These are phyloP conservation scores for Erebia aethiops DNA, from an alignment of 2,888 invertebrate species.

Conservation along the genomic window DNA sequence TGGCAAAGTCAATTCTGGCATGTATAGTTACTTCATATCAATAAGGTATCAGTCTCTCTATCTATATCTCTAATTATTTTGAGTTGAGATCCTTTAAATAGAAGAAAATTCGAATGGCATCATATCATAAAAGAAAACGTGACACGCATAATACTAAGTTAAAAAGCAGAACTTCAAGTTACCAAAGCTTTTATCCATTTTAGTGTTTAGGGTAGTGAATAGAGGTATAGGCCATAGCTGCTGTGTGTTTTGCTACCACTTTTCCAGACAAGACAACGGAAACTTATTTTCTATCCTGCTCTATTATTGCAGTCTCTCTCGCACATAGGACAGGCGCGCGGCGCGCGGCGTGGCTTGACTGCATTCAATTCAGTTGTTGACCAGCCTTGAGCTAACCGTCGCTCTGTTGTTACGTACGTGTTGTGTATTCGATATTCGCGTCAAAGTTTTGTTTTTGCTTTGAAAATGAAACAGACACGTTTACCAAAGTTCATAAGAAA, in stretches of 20 bases:
- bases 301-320: conserved; percentile 50
- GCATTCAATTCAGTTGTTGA: conserved; percentile 42
- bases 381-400: conserved; percentile 73
- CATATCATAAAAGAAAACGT: background rate
- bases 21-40: background rate
- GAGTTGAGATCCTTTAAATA: background rate
- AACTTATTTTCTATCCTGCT: conserved; percentile 47
- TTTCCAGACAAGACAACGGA: conserved; percentile 53
- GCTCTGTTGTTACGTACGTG: conserved; percentile 58
- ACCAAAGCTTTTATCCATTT: background rate
- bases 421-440: conserved; percentile 58
- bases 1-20: background rate
- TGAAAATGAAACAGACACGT: conserved; percentile 56
- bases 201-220: conserved; percentile 25
- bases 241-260: conserved; percentile 50
- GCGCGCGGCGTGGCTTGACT: conserved; percentile 54
- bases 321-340: conserved; percentile 43
- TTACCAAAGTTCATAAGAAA: conserved; percentile 21
- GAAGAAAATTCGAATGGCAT: background rate
- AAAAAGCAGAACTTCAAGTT: background rate
- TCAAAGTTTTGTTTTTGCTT: conserved; percentile 64
- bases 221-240: conserved; percentile 26
- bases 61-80: too few relatives aligned
- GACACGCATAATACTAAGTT: background rate
- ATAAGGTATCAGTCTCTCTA: too few relatives aligned